A percentile compares a stretch with the other conserved stretches of the same genome.
phyloP scores from a whole-genome alignment of 2,888 invertebrate genomes.

The Drosophila emarginata region DNA sequence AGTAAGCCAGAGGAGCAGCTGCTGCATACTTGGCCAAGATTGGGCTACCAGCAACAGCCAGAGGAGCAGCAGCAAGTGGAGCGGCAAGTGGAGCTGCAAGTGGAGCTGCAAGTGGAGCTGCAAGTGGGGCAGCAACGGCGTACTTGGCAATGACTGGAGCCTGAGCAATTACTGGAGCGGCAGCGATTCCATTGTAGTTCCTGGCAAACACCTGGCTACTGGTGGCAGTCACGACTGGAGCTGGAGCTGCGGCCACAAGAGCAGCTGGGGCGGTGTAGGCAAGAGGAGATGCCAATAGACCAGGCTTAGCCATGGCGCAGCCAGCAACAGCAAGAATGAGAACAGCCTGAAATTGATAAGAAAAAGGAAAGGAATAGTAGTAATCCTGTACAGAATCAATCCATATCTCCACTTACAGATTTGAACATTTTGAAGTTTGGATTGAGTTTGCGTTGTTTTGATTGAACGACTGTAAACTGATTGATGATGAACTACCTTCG shows the following conservation, averaged over 20 bases:
- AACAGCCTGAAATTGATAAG: slow-evolving; percentile 50
- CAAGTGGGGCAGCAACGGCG: slow-evolving; percentile 32
- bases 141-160: slow-evolving; percentile 21
- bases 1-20: slow-evolving; percentile 48
- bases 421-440: slow-evolving; percentile 64
- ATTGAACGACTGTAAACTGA: slow-evolving; percentile 17
- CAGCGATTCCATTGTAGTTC: slow-evolving; percentile 68
- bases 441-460: slow-evolving; percentile 18
- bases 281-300: slow-evolving; percentile 42
- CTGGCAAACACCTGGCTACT: slow-evolving; percentile 69
- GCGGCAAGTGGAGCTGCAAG: slow-evolving; percentile 34
- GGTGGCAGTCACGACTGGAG: slow-evolving; percentile 58
- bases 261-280: slow-evolving; percentile 57
- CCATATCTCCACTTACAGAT: slow-evolving; percentile 52
- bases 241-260: slow-evolving; percentile 56
- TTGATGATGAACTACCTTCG: slow-evolving; percentile 2
- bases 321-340: slow-evolving; percentile 65
- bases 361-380: not conserved
- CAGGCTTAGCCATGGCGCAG: slow-evolving; percentile 64
- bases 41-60: not conserved
- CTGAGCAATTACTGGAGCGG: slow-evolving; percentile 54
- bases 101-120: slow-evolving; percentile 45
- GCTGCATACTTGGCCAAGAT: slow-evolving; percentile 34
- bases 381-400: not conserved
- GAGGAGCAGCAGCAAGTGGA: slow-evolving; percentile 18